A percentile compares a stretch with the other conserved stretches of the same genome.
Conservation (phyloP, 2,113 vertebrate genomes). For the Sinosuthora webbiana region DNA sequence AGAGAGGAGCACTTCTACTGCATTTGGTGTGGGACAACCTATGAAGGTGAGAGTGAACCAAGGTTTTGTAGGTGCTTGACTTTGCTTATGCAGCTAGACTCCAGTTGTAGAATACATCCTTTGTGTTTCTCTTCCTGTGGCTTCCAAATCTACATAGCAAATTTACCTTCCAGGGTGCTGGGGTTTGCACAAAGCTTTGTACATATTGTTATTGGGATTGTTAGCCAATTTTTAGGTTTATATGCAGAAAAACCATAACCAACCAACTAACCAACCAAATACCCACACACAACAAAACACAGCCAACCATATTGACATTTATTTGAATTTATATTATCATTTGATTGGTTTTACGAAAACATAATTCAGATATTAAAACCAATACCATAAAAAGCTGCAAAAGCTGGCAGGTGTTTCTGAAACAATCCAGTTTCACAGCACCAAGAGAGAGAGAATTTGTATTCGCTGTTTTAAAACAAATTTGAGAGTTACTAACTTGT, state of each 20-base stretch:
- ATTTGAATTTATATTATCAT: not conserved
- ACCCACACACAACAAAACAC: not conserved
- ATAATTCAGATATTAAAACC: not conserved
- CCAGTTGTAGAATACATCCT: not conserved
- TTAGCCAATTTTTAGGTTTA: not conserved
- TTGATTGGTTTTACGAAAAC: not conserved
- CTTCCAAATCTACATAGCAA: not conserved
- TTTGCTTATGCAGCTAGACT: not conserved
- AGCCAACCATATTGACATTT: not conserved
- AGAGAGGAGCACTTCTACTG: slow-evolving; percentile 89
- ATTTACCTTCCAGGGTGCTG: not conserved
- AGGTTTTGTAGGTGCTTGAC: not conserved
- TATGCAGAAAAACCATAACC: not conserved
- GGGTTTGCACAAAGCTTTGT: not conserved
- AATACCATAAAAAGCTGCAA: not conserved
- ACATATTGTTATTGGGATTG: not conserved
- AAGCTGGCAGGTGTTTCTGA: not conserved
- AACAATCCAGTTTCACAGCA: not conserved
- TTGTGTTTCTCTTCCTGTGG: not conserved
- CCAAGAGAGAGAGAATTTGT: not conserved
- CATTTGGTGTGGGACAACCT: slow-evolving; percentile 95
- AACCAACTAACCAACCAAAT: not conserved
- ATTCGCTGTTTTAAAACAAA: not conserved
- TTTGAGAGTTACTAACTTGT: not conserved
- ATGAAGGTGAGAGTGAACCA: slow-evolving; percentile 81